These are phyloP conservation scores for Sigmodon hispidus DNA, from an alignment of 2,113 vertebrate genomes.

Conservation along the genomic window DNA sequence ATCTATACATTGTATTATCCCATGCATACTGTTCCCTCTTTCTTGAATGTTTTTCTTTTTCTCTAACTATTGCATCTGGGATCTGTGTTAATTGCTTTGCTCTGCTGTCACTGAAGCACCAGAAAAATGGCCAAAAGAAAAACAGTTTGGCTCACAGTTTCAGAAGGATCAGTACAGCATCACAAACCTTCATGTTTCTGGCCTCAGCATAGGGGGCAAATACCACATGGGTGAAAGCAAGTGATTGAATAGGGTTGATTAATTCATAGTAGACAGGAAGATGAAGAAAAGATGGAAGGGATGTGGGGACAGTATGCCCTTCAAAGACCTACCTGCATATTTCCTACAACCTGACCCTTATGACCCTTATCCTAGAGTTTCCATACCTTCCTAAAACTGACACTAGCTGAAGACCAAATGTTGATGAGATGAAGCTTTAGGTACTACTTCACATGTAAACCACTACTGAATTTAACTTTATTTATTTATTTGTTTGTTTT, in stretches of 20 bases:
- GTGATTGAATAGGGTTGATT: neutral
- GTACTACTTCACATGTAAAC: neutral
- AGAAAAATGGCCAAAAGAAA: neutral
- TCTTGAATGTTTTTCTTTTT: neutral
- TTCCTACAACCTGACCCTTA: too few relatives aligned
- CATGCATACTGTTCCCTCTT: too few relatives aligned
- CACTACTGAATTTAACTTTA: neutral
- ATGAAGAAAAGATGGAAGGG: neutral
- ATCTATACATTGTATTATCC: neutral
- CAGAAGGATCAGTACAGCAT: neutral
- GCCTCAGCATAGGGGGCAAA: neutral
- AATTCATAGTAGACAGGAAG: neutral
- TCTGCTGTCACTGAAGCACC: neutral
- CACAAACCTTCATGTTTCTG: neutral
- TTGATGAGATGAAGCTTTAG: too few relatives aligned
- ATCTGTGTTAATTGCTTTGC: neutral
- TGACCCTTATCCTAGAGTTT: neutral
- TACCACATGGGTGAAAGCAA: neutral
- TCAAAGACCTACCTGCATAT: neutral
- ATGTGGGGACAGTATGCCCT: neutral
- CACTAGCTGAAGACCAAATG: too few relatives aligned
- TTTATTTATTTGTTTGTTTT: too few relatives aligned
- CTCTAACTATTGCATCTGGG: neutral
- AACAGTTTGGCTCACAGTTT: neutral
- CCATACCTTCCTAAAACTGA: neutral